Conservation (phyloP, 2,888 invertebrate genomes). For the Anarsia innoxiella region DNA sequence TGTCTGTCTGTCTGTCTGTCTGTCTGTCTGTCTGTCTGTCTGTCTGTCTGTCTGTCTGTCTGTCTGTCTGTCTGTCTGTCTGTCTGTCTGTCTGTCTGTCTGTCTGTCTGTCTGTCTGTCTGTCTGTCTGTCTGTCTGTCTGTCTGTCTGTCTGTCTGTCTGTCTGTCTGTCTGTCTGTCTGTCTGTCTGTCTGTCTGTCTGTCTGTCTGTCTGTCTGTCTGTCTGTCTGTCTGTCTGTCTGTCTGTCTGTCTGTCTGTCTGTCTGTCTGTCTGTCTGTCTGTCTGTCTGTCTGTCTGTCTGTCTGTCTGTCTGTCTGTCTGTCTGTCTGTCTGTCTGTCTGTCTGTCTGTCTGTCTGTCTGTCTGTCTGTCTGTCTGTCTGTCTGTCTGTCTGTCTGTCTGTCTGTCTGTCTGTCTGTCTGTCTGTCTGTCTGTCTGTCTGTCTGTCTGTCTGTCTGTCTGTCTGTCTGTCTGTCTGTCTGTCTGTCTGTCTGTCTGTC, state of each 20-base stretch:
- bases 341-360: background rate
- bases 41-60: background rate
- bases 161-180: background rate
- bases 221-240: background rate
- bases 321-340: background rate
- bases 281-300: background rate
- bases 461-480: background rate
- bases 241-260: background rate
- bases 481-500: background rate
- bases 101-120: background rate
- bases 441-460: background rate
- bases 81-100: background rate
- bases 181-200: background rate
- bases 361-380: background rate
- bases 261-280: background rate
- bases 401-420: background rate
- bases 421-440: background rate
- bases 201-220: background rate
- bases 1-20: slow-evolving; percentile 1
- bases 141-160: background rate
- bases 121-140: background rate
- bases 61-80: background rate
- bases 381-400: background rate
- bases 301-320: background rate
- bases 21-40: background rate